These are phyloP conservation scores for Rhinichthys osculus DNA, from an alignment of 2,797 vertebrate genomes.

Conservation along the genomic window DNA sequence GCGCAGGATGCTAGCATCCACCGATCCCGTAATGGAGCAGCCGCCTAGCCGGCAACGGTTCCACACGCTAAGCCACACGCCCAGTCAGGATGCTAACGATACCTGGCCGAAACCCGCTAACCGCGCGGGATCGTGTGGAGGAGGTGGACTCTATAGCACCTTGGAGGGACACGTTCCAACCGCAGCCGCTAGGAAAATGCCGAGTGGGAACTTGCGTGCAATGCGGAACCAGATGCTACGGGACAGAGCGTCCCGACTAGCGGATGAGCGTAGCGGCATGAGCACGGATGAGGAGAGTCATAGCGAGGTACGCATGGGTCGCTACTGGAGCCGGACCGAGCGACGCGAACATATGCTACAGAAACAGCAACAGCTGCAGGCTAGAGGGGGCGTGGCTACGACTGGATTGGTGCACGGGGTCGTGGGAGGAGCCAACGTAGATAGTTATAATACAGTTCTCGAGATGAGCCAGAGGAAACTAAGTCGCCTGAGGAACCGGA, in stretches of 20 bases:
- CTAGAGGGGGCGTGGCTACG: slow-evolving; percentile 38
- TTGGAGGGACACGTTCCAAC: slow-evolving; percentile 71
- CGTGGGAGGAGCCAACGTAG: slow-evolving; percentile 58
- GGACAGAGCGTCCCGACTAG: slow-evolving; percentile 75
- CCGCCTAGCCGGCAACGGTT: slow-evolving; percentile 44
- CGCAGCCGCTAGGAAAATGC: slow-evolving; percentile 54
- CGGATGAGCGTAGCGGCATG: slow-evolving; percentile 78
- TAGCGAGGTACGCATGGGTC: slow-evolving; percentile 74
- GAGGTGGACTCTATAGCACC: slow-evolving; percentile 78
- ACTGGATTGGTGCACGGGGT: slow-evolving; percentile 46
- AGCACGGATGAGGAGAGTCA: slow-evolving; percentile 80
- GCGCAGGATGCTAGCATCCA: slow-evolving; percentile 60
- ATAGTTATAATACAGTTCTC: slow-evolving; percentile 72
- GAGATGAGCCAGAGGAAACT: slow-evolving; percentile 81
- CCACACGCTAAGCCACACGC: slow-evolving; percentile 69
- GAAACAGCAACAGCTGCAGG: slow-evolving; percentile 72
- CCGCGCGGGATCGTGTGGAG: slow-evolving; percentile 62
- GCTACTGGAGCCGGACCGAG: slow-evolving; percentile 81
- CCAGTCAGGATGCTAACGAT: slow-evolving; percentile 76
- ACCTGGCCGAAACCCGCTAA: slow-evolving; percentile 81
- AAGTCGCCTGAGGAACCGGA: slow-evolving; percentile 80
- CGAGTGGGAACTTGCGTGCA: slow-evolving; percentile 63
- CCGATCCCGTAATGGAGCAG: slow-evolving; percentile 65
- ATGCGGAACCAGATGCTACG: slow-evolving; percentile 77
- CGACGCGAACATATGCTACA: slow-evolving; percentile 79